Conservation (phyloP, 2,888 invertebrate genomes). For the Bruchidius siliquastri region DNA sequence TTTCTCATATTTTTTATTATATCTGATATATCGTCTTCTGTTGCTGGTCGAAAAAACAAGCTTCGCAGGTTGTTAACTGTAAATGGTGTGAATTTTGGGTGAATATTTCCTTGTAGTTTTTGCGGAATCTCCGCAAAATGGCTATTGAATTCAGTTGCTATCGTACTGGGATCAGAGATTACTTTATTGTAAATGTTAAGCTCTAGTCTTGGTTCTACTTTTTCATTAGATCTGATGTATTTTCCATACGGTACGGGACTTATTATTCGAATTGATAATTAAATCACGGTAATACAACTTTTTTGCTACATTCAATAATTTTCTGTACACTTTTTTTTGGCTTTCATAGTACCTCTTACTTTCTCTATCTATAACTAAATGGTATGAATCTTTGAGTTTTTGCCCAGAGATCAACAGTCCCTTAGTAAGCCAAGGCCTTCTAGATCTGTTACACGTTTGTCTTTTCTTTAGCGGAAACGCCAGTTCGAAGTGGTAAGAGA, state of each 20-base stretch:
- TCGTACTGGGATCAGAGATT: neutral
- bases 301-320: neutral
- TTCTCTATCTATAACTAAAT: no score
- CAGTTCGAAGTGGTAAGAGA: no score
- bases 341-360: neutral
- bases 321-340: neutral
- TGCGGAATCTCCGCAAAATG: neutral
- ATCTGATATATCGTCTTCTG: neutral
- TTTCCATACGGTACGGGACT: neutral
- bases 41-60: neutral
- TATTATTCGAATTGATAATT: neutral
- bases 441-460: neutral
- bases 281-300: neutral
- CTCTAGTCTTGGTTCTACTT: no score
- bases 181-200: neutral
- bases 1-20: neutral
- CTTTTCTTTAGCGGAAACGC: no score
- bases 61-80: neutral
- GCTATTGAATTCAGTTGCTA: neutral
- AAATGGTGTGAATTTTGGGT: neutral
- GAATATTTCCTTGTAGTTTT: neutral
- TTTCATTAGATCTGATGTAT: neutral
- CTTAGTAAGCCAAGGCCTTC: neutral
- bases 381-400: neutral
- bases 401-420: no score